Conservation (phyloP, 2,797 vertebrate species). For the Rhinoraja longicauda region DNA sequence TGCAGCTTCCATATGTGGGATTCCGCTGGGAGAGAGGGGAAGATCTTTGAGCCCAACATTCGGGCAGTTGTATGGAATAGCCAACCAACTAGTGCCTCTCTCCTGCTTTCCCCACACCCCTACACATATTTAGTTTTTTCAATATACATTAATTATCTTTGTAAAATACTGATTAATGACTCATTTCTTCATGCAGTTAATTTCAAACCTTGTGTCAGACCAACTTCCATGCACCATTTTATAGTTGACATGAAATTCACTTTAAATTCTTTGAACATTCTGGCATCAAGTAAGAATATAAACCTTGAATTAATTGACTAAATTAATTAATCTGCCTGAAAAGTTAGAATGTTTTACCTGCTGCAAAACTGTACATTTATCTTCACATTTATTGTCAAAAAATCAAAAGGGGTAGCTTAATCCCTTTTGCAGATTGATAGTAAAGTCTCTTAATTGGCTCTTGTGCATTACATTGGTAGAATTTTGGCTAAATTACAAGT, state of each 20-base stretch:
- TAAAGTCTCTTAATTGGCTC: background rate
- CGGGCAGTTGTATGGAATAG: background rate
- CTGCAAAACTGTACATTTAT: background rate
- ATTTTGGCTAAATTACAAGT: no score
- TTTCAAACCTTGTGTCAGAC: background rate
- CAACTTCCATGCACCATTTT: background rate
- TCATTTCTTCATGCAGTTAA: background rate
- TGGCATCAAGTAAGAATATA: background rate
- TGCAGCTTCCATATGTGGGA: background rate
- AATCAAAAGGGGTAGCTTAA: background rate
- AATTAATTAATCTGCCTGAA: background rate
- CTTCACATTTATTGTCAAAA: background rate
- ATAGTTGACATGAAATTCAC: background rate
- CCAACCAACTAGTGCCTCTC: background rate
- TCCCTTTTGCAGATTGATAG: background rate
- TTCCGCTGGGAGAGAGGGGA: no score
- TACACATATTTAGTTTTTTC: background rate
- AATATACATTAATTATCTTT: background rate
- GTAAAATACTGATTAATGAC: background rate
- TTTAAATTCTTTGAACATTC: background rate
- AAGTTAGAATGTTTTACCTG: background rate
- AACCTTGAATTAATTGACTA: background rate
- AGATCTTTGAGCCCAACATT: background rate
- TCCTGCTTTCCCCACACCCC: background rate
- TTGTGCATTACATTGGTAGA: no score